Percentiles rank a stretch among this genome's conserved stretches.
Evolutionary conservation across 2,113 vertebrate species (phyloP).

Genomic region (Cepphus grylle): DNA sequence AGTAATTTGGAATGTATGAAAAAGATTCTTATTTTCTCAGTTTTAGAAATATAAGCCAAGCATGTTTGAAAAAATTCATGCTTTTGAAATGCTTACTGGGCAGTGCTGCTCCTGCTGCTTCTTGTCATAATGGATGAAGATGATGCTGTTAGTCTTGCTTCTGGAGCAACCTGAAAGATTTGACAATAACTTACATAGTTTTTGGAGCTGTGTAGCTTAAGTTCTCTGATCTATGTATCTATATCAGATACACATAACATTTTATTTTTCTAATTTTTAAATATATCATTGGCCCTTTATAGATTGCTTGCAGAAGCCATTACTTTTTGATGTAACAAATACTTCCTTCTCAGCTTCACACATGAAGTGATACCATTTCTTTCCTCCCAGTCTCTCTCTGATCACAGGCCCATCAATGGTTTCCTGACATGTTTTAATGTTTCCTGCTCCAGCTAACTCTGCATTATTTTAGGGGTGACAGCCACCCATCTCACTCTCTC

Average conservation of each 20-base stretch:
- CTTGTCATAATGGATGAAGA: background rate
- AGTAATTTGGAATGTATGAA: background rate
- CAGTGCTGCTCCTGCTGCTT: background rate
- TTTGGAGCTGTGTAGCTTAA: background rate
- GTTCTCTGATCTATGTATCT: background rate
- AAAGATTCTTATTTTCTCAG: background rate
- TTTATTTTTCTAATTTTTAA: constrained; percentile 1
- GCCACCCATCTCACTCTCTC: background rate
- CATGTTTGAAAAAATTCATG: background rate
- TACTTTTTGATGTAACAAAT: background rate
- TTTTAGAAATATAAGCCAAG: background rate
- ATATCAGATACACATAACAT: background rate
- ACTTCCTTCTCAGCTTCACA: background rate
- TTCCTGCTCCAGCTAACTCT: background rate
- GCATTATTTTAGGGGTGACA: background rate
- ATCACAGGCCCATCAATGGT: background rate
- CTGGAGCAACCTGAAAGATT: background rate
- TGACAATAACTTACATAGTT: background rate
- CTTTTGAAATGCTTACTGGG: background rate
- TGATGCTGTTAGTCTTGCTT: background rate
- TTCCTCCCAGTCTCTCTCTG: background rate
- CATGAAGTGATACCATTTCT: background rate
- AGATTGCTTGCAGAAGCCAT: background rate
- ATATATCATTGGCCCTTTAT: background rate
- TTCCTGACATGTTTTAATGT: background rate